phyloP scores from a whole-genome alignment of 2,888 invertebrate species.

The Leistus spinibarbis region DNA sequence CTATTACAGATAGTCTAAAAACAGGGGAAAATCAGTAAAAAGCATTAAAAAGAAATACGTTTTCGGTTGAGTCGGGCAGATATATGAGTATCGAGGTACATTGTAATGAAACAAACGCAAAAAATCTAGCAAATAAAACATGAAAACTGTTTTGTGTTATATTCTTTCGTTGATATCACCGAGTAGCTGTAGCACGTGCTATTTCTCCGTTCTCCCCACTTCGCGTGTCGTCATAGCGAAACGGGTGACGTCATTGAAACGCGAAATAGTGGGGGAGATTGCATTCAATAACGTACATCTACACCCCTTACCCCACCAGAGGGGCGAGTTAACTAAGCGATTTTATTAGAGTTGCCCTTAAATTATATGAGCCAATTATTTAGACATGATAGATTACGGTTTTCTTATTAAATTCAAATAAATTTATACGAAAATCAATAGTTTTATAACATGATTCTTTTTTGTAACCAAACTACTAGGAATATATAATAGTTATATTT shows the following conservation, averaged over 20 bases:
- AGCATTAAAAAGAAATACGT: too few relatives aligned
- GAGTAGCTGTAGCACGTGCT: background rate
- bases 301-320: background rate
- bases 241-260: background rate
- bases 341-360: background rate
- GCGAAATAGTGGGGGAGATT: background rate
- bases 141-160: background rate
- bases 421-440: background rate
- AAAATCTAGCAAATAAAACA: background rate
- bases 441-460: too few relatives aligned
- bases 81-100: too few relatives aligned
- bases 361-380: background rate
- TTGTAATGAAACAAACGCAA: background rate
- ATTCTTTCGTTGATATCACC: background rate
- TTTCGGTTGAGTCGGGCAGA: too few relatives aligned
- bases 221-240: background rate
- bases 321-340: conserved; percentile 42
- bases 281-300: background rate
- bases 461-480: too few relatives aligned
- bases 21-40: too few relatives aligned
- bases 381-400: background rate
- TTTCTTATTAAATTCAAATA: background rate
- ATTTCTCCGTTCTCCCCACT: background rate
- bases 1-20: too few relatives aligned
- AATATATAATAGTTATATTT: too few relatives aligned